Evolutionary conservation across 2,888 invertebrate genomes (phyloP).

Genomic region (Odontomyia ornata): DNA sequence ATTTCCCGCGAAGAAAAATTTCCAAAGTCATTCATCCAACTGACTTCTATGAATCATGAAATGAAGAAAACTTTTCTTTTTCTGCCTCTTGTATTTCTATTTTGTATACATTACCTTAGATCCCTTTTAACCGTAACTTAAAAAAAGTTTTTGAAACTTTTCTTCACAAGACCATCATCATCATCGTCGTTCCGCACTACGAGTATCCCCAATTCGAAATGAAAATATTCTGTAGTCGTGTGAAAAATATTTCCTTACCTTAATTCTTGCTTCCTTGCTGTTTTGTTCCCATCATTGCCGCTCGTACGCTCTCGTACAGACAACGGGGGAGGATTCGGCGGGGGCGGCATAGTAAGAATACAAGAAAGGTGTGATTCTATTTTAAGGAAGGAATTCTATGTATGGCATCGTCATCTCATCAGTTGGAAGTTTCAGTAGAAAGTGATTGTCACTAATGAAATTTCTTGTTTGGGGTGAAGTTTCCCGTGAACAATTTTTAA

Average conservation of each 20-base stretch:
- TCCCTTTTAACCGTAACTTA: not conserved
- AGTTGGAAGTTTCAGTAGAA: slow-evolving; percentile 12
- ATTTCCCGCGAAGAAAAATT: not conserved
- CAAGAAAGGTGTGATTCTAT: not conserved
- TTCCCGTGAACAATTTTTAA: not conserved
- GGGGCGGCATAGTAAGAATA: no score
- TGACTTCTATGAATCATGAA: no score
- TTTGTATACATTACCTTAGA: not conserved
- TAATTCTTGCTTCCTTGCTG: not conserved
- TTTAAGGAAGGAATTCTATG: not conserved
- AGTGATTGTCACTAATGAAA: slow-evolving; percentile 44
- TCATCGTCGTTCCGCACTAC: not conserved
- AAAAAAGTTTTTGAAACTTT: not conserved
- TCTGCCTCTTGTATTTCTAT: not conserved
- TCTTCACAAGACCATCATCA: slow-evolving; percentile 6
- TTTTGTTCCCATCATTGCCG: no score
- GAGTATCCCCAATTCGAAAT: not conserved
- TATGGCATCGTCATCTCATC: slow-evolving; percentile 9
- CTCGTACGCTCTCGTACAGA: no score
- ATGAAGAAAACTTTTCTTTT: no score
- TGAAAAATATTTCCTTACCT: slow-evolving; percentile 22
- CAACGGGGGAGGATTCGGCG: no score
- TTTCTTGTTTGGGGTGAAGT: slow-evolving; percentile 32
- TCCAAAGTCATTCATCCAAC: no score
- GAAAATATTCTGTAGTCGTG: slow-evolving; percentile 13